A percentile compares a stretch with the other conserved stretches of the same genome.
Evolutionary conservation across 1,140 invertebrate species (phyloP).

Genomic region (Zeugodacus cucurbitae): DNA sequence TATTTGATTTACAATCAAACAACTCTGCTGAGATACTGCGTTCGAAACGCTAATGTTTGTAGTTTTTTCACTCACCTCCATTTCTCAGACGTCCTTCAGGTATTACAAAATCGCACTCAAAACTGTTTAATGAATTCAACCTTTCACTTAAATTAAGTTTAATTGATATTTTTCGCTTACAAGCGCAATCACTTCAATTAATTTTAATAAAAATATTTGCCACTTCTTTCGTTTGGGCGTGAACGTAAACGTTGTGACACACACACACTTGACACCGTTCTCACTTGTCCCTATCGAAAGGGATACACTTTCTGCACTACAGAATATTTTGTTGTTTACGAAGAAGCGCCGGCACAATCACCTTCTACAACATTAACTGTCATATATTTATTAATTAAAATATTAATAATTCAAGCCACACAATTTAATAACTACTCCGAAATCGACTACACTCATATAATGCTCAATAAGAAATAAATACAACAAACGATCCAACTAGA

Average conservation of each 20-base stretch:
- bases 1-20: no score
- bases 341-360: neutral
- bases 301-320: neutral
- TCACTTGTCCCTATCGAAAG: slow-evolving; percentile 32
- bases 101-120: neutral
- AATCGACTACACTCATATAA: neutral
- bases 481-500: neutral
- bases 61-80: slow-evolving; percentile 1
- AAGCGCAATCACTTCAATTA: neutral
- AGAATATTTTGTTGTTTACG: neutral
- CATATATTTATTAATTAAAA: neutral
- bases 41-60: no score
- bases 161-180: neutral
- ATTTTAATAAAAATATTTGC: neutral
- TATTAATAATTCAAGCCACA: neutral
- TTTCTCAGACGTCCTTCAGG: neutral
- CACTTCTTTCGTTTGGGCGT: slow-evolving; percentile 30
- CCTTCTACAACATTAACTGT: neutral
- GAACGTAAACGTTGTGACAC: neutral
- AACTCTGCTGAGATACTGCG: no score
- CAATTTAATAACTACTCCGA: neutral
- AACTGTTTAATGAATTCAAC: neutral
- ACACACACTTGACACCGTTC: neutral
- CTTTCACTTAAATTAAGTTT: neutral
- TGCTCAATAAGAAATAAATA: slow-evolving; percentile 15